These are phyloP conservation scores for Botia kubotai DNA, from an alignment of 2,797 vertebrate genomes.

Conservation along the genomic window DNA sequence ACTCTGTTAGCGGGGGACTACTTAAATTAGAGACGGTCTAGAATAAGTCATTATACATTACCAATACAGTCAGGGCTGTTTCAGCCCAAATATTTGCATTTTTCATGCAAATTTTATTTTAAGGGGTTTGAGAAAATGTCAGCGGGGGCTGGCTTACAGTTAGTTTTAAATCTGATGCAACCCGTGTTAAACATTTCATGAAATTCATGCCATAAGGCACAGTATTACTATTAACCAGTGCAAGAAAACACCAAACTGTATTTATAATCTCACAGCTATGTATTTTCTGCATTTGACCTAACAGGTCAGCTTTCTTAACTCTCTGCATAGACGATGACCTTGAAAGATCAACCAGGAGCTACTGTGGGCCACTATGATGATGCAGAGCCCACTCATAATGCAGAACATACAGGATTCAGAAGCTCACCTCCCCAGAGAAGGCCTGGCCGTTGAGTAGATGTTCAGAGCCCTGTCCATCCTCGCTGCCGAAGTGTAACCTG, in stretches of 20 bases:
- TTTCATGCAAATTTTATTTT: not conserved
- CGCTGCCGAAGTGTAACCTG: slow-evolving; percentile 95
- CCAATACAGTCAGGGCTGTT: slow-evolving; percentile 10
- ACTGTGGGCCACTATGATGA: not conserved
- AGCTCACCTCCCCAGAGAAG: slow-evolving; percentile 94
- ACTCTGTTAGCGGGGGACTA: slow-evolving; percentile 25
- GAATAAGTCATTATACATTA: slow-evolving; percentile 20
- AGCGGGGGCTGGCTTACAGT: not conserved
- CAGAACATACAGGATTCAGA: slow-evolving; percentile 25
- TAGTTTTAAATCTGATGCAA: slow-evolving; percentile 50
- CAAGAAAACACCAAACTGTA: not conserved
- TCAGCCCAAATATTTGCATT: not conserved
- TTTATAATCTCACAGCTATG: slow-evolving; percentile 9
- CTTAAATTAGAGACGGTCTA: slow-evolving; percentile 13
- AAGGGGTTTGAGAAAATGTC: not conserved
- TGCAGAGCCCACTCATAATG: not conserved
- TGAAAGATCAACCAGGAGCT: slow-evolving; percentile 15
- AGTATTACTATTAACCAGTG: slow-evolving; percentile 1
- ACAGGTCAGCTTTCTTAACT: not conserved
- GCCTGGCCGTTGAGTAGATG: slow-evolving; percentile 97
- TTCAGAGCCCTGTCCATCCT: slow-evolving; percentile 95
- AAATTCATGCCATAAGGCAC: slow-evolving; percentile 29
- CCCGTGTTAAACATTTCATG: slow-evolving; percentile 25
- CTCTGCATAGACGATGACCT: slow-evolving; percentile 23
- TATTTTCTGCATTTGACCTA: slow-evolving; percentile 23